These are phyloP conservation scores for Sander lucioperca DNA, from an alignment of 2,113 vertebrate species.

Conservation along the genomic window DNA sequence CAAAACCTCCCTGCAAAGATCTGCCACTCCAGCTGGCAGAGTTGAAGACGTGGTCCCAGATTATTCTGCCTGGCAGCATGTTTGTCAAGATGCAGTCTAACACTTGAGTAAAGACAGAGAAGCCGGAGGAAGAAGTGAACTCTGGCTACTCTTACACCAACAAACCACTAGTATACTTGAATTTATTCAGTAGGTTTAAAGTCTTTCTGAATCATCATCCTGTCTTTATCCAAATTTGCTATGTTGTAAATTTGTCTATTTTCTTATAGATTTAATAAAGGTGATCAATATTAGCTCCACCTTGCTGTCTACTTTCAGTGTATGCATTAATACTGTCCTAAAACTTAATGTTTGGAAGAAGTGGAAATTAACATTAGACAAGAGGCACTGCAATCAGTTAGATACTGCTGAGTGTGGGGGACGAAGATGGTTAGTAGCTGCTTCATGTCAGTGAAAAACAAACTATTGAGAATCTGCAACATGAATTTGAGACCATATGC, in stretches of 20 bases:
- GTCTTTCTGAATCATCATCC: too few species aligned
- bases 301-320: not conserved
- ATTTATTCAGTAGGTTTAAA: not conserved
- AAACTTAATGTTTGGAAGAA: not conserved
- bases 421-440: not conserved
- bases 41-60: slow-evolving; percentile 26
- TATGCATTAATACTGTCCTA: not conserved
- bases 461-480: not conserved
- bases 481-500: not conserved
- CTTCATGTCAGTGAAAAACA: not conserved
- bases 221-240: not conserved
- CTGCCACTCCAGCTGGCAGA: slow-evolving; percentile 58
- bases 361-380: not conserved
- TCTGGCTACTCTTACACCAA: not conserved
- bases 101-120: slow-evolving; percentile 19
- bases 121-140: not conserved
- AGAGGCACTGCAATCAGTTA: not conserved
- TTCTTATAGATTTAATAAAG: not conserved
- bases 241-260: not conserved
- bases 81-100: slow-evolving; percentile 35
- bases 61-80: slow-evolving; percentile 32
- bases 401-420: not conserved
- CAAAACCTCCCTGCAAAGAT: slow-evolving; percentile 49
- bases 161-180: not conserved
- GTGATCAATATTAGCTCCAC: not conserved